Evolutionary conservation across 23 tunicate species (phyloP), one percentile per base, ranked within the genome.

Genomic region (Halocynthia roretzi): DNA sequence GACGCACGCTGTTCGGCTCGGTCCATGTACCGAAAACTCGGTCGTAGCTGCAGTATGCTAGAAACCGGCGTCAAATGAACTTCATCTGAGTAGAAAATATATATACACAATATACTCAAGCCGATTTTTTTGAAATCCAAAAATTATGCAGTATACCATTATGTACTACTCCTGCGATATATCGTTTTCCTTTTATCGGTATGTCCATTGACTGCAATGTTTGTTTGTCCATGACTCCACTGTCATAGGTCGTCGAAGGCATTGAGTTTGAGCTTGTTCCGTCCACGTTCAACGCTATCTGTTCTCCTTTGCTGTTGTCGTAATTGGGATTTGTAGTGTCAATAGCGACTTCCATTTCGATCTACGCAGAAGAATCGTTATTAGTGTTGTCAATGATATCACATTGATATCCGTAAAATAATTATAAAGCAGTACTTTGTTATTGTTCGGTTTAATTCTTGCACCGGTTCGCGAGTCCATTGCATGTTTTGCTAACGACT

Each of bases 301-400:
- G 88, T 68, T 89, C 96, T 8, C 96, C 96, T 84, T 84, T 84
- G 56, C 89, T 80, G 54, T 83, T 82, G 70, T 89, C 88, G 76
- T 89, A 89, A 61, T 84, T 89, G 31, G 96, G 89, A 56, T 86
- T 89, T 68, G 80, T 75, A 9, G 81, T 72, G 54, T 89, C 89
- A 62, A 89, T 50, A 50, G 82, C 15, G 11, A 81, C 83, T 14
- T 84, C 89, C 75, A 89, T 64, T 77, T 89, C 96, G 6, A 89
- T 56, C 62, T 65, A 48, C 49, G 31, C 9, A 65, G 31, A 21
- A 8, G 70, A 65, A 65, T 21, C 0, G 9, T 21, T 15, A 65
- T 31, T 31, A 2, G 44, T 31, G 44, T 31, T 58, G 10, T 56
- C 12, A 12, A 56, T 56, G 12, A 56, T 10, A 56, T 10, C 10